Evolutionary conservation across 2,888 invertebrate species (phyloP).

Genomic region (Iselma pallidipennis): DNA sequence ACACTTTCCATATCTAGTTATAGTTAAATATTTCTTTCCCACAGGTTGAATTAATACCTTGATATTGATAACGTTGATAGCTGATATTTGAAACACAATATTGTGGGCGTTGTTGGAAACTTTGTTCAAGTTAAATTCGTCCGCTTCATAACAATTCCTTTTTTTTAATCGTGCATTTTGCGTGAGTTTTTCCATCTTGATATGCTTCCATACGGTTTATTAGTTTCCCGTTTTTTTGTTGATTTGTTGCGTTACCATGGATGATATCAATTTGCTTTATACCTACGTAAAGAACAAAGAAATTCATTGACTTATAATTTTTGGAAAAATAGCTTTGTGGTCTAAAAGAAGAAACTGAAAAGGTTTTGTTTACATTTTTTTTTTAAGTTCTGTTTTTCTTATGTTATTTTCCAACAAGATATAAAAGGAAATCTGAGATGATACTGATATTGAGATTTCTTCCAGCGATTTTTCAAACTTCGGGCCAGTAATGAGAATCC

Average conservation of each 20-base stretch:
- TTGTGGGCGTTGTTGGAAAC: neutral
- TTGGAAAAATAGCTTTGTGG: too few relatives aligned
- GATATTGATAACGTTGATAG: neutral
- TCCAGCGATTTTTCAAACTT: neutral
- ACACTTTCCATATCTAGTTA: too few relatives aligned
- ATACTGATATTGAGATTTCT: neutral
- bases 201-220: neutral
- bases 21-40: too few relatives aligned
- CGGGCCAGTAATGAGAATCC: neutral
- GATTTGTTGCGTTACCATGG: neutral
- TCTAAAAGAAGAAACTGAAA: too few relatives aligned
- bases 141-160: too few relatives aligned
- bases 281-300: neutral
- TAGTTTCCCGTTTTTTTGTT: neutral
- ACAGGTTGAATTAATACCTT: too few relatives aligned
- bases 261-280: neutral
- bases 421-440: neutral
- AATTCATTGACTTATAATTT: too few relatives aligned
- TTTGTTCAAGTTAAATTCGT: neutral
- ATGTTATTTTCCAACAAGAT: neutral
- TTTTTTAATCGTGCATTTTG: neutral
- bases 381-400: neutral
- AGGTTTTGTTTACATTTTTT: too few relatives aligned
- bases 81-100: neutral
- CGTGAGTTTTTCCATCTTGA: neutral